Evolutionary conservation across 1,140 invertebrate species (phyloP).

Genomic region (Diorhabda sublineata): DNA sequence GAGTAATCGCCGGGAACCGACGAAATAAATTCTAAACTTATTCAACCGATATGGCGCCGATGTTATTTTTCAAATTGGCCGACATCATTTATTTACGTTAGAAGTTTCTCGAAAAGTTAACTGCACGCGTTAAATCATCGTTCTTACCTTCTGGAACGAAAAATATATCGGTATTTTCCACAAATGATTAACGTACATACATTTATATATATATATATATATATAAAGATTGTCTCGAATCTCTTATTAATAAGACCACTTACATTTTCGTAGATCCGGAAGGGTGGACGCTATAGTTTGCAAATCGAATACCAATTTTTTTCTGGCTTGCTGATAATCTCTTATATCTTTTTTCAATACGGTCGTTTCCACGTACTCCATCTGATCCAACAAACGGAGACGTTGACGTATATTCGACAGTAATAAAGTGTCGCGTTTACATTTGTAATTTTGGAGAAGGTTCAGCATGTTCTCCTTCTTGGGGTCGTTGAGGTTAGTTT

Average conservation of each 20-base stretch:
- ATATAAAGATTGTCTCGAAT: too few relatives aligned
- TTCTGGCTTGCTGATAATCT: not conserved
- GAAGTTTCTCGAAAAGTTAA: too few relatives aligned
- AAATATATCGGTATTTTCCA: too few relatives aligned
- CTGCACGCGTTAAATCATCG: too few relatives aligned
- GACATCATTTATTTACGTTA: too few relatives aligned
- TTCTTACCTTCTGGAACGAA: too few relatives aligned
- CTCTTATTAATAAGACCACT: not conserved
- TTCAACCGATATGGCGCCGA: too few relatives aligned
- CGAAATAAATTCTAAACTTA: too few relatives aligned
- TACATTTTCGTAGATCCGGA: not conserved
- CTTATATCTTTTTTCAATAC: slow-evolving; percentile 1
- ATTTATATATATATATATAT: too few relatives aligned
- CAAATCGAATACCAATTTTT: slow-evolving; percentile 3
- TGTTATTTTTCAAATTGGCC: too few relatives aligned
- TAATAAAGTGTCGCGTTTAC: not conserved
- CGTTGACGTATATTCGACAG: not conserved
- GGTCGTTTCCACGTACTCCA: not conserved
- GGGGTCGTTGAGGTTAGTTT: not conserved
- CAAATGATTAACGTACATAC: too few relatives aligned
- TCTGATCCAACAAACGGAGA: not conserved
- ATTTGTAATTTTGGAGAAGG: not conserved
- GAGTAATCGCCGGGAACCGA: too few relatives aligned
- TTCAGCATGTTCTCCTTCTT: not conserved
- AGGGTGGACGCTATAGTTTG: not conserved